Evolutionary conservation across 2,888 invertebrate genomes (phyloP).

Genomic region (Blastobasis lacticolella): DNA sequence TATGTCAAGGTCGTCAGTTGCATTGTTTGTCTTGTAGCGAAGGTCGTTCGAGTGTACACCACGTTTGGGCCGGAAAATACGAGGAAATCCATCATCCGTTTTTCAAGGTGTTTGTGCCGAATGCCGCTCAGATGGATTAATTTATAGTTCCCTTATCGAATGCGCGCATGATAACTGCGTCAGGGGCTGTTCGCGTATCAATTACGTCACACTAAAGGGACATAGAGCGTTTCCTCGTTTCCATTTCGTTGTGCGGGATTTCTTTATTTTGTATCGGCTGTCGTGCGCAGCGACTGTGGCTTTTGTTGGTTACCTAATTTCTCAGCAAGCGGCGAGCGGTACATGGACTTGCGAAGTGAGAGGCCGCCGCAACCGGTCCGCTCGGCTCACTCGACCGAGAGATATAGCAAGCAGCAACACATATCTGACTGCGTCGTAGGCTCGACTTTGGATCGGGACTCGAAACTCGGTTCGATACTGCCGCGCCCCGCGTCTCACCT

Average conservation of each 20-base stretch:
- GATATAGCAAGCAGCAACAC: slow-evolving; percentile 46
- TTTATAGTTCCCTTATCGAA: slow-evolving; percentile 31
- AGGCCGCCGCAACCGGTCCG: slow-evolving; percentile 70
- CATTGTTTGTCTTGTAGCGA: slow-evolving; percentile 66
- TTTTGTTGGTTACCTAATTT: slow-evolving; percentile 72
- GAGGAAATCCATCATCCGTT: slow-evolving; percentile 66
- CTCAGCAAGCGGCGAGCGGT: slow-evolving; percentile 59
- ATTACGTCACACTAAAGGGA: slow-evolving; percentile 34
- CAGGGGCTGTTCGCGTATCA: slow-evolving; percentile 21
- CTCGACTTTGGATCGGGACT: slow-evolving; percentile 28
- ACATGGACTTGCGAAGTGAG: slow-evolving; percentile 70
- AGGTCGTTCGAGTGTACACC: slow-evolving; percentile 55
- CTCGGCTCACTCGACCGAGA: slow-evolving; percentile 57
- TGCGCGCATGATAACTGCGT: slow-evolving; percentile 24
- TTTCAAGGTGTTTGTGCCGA: slow-evolving; percentile 56
- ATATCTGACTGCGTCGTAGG: slow-evolving; percentile 31
- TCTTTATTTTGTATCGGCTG: slow-evolving; percentile 48
- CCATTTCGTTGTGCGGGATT: slow-evolving; percentile 36
- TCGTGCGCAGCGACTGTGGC: slow-evolving; percentile 51
- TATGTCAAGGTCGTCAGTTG: slow-evolving; percentile 69
- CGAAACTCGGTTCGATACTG: slow-evolving; percentile 23
- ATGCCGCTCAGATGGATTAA: slow-evolving; percentile 35
- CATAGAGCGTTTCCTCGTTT: slow-evolving; percentile 30
- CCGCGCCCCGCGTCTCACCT: slow-evolving; percentile 20
- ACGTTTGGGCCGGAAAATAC: slow-evolving; percentile 65